These are phyloP conservation scores for Noturus placidus DNA, from an alignment of 2,113 vertebrate species.

Conservation along the genomic window DNA sequence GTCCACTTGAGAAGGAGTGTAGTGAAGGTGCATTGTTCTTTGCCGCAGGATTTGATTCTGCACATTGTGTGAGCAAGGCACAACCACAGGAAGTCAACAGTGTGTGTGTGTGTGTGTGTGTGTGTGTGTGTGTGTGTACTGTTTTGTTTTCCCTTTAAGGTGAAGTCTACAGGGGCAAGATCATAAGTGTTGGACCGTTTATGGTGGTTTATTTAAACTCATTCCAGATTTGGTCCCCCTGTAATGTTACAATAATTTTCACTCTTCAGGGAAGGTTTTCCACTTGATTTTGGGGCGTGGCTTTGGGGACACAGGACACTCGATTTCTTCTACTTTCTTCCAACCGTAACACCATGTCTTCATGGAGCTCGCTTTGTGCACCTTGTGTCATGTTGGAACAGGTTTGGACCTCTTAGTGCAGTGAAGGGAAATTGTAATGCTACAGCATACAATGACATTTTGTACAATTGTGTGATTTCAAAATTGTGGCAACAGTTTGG, in stretches of 20 bases:
- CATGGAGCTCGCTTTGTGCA: not conserved
- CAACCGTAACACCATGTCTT: not conserved
- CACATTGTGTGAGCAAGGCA: not conserved
- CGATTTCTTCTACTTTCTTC: too few species aligned
- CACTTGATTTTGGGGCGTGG: not conserved
- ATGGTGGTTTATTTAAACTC: not conserved
- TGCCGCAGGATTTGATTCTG: not conserved
- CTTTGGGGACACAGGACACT: not conserved
- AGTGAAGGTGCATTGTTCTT: not conserved
- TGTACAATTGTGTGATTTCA: not conserved
- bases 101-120: not conserved
- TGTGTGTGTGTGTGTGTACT: not conserved
- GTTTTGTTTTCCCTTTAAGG: not conserved
- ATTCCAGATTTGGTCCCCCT: not conserved
- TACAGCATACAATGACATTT: not conserved
- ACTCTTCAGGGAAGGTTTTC: not conserved
- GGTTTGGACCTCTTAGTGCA: not conserved
- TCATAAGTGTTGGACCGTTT: not conserved
- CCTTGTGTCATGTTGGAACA: not conserved
- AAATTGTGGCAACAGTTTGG: not conserved
- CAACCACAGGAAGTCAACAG: not conserved
- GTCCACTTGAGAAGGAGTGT: not conserved
- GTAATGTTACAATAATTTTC: too few species aligned
- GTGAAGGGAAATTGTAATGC: not conserved
- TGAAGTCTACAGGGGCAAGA: not conserved